phyloP scores from a whole-genome alignment of 2,113 vertebrate genomes.

The Barbus barbus region DNA sequence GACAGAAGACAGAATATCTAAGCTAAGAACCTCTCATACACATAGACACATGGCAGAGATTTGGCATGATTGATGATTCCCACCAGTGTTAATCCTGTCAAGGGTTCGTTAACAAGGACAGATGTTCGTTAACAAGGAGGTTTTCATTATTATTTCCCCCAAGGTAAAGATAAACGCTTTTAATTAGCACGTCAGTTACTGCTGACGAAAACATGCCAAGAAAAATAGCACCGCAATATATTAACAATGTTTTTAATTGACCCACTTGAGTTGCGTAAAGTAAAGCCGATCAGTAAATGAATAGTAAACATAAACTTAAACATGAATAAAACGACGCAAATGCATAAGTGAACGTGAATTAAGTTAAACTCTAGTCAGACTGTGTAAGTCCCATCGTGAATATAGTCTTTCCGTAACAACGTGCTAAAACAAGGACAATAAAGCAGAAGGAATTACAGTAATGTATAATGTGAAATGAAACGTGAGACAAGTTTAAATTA shows the following conservation, averaged over 20 bases:
- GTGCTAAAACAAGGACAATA: neutral
- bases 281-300: neutral
- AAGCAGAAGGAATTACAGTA: neutral
- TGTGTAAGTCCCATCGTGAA: neutral
- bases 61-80: constrained; percentile 57
- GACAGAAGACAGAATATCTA: constrained; percentile 70
- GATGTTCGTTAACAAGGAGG: neutral
- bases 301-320: neutral
- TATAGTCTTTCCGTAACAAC: neutral
- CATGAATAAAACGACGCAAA: neutral
- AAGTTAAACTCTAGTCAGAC: neutral
- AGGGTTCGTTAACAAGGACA: neutral
- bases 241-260: neutral
- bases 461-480: neutral
- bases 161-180: neutral
- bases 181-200: neutral
- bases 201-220: neutral
- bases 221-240: neutral
- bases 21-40: constrained; percentile 38
- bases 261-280: neutral
- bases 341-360: neutral
- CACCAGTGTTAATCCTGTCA: neutral
- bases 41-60: constrained; percentile 27
- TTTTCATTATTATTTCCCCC: neutral
- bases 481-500: neutral